phyloP scores from a whole-genome alignment of 53 echinoderm and acorn worm species.

The Temnopleurus reevesii region DNA sequence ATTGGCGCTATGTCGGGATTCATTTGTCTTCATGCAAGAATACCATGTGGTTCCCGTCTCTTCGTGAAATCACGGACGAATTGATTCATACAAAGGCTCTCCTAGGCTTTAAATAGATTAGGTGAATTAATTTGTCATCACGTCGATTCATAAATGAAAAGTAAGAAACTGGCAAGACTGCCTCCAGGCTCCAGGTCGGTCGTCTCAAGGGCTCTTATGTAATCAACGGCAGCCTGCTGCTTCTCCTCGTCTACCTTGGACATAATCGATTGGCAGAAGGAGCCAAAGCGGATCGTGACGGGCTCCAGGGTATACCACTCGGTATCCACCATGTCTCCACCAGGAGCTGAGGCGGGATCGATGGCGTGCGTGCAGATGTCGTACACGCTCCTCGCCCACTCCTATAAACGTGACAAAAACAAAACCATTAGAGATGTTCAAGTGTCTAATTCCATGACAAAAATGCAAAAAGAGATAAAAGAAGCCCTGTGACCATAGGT shows the following conservation, averaged over 20 bases:
- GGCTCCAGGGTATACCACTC: slow-evolving; percentile 63
- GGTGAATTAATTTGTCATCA: slow-evolving; percentile 43
- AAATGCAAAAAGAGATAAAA: too few relatives aligned
- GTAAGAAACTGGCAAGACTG: slow-evolving; percentile 81
- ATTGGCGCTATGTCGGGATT: too few relatives aligned
- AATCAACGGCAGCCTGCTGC: slow-evolving; percentile 66
- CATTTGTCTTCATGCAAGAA: too few relatives aligned
- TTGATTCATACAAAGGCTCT: too few relatives aligned
- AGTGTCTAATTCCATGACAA: too few relatives aligned
- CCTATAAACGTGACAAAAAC: slow-evolving; percentile 65
- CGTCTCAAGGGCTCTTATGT: slow-evolving; percentile 62
- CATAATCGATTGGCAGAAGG: slow-evolving; percentile 82
- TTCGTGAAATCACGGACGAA: too few relatives aligned
- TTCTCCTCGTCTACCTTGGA: slow-evolving; percentile 66
- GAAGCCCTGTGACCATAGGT: too few relatives aligned
- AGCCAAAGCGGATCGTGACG: slow-evolving; percentile 69
- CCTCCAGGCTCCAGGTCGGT: slow-evolving; percentile 71
- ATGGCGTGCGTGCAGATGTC: slow-evolving; percentile 78
- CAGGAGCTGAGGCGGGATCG: slow-evolving; percentile 73
- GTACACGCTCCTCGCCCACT: slow-evolving; percentile 73
- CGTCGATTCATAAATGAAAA: slow-evolving; percentile 84
- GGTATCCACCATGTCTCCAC: slow-evolving; percentile 56
- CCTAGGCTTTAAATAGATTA: too few relatives aligned
- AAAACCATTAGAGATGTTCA: too few relatives aligned
- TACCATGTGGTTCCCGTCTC: too few relatives aligned